Evolutionary conservation across 2,888 invertebrate genomes (phyloP).

Genomic region (Bembecia ichneumoniformis): DNA sequence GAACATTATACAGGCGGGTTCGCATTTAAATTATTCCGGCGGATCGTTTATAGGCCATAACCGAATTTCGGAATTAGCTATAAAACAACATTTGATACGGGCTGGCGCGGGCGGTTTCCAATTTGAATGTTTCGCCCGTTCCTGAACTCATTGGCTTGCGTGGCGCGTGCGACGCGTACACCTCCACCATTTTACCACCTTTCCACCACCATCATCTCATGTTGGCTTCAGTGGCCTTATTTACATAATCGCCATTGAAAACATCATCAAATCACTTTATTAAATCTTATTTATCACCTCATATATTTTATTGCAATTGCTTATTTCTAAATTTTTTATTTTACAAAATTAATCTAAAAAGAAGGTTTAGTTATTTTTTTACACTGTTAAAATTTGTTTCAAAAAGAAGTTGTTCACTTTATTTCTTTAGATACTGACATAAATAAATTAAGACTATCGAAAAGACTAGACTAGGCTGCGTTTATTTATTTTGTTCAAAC

Average conservation of each 20-base stretch:
- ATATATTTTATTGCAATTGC: no score
- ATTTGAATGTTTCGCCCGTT: slow-evolving; percentile 67
- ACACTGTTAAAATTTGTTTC: no score
- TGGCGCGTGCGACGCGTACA: slow-evolving; percentile 54
- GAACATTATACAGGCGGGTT: slow-evolving; percentile 69
- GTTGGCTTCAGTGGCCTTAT: not conserved
- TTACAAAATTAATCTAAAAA: no score
- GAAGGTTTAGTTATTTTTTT: no score
- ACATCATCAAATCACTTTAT: no score
- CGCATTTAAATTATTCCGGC: slow-evolving; percentile 72
- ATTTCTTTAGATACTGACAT: no score
- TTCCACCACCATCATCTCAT: slow-evolving; percentile 8
- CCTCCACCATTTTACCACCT: slow-evolving; percentile 31
- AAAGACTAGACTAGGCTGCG: no score
- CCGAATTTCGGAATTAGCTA: slow-evolving; percentile 73
- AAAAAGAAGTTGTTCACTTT: no score
- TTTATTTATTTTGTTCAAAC: no score
- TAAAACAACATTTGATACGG: slow-evolving; percentile 73
- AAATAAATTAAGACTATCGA: no score
- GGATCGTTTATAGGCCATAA: slow-evolving; percentile 74
- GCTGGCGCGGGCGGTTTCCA: slow-evolving; percentile 67
- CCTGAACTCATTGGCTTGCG: slow-evolving; percentile 61
- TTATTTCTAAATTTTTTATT: no score
- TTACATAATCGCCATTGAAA: not conserved
- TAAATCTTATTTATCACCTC: no score